Evolutionary conservation across 2,888 invertebrate species (phyloP).

Genomic region (Gymnoscelis rufifasciata): DNA sequence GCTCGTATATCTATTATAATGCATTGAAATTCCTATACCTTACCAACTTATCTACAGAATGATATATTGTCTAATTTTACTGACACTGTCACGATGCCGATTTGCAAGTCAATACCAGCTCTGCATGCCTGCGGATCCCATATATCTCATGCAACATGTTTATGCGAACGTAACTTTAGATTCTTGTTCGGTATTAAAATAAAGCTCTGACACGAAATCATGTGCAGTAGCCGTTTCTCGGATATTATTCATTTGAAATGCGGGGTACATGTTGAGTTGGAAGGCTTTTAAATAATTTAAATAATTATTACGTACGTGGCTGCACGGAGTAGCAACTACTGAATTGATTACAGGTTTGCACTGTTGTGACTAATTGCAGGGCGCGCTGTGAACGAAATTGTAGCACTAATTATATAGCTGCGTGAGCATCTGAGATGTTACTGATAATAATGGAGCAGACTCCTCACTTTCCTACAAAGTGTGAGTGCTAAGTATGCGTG

Average conservation of each 20-base stretch:
- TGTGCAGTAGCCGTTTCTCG: constrained; percentile 17
- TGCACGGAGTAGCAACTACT: constrained; percentile 43
- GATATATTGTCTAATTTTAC: constrained; percentile 25
- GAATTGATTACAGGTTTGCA: constrained; percentile 49
- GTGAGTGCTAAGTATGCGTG: not conserved
- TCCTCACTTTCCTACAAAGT: constrained; percentile 17
- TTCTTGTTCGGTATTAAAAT: not conserved
- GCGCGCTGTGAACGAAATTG: constrained; percentile 52
- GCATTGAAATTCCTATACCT: constrained; percentile 32
- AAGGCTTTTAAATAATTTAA: constrained; percentile 51
- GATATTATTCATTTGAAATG: constrained; percentile 26
- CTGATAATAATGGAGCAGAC: constrained; percentile 25
- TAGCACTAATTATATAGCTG: constrained; percentile 48
- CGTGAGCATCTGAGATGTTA: constrained; percentile 42
- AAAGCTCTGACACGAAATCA: constrained; percentile 4
- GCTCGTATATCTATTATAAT: constrained; percentile 35
- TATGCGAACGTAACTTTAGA: not conserved
- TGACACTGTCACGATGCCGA: constrained; percentile 19
- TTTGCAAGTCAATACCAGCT: constrained; percentile 15
- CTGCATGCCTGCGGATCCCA: constrained; percentile 1
- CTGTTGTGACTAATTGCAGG: constrained; percentile 52
- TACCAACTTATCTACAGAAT: constrained; percentile 25
- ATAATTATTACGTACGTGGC: constrained; percentile 51
- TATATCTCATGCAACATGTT: not conserved
- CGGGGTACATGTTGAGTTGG: constrained; percentile 27